Base-by-base conservation (phyloP, 2,113 vertebrate genomes). In the Ceyx cyanopectus region DNA sequence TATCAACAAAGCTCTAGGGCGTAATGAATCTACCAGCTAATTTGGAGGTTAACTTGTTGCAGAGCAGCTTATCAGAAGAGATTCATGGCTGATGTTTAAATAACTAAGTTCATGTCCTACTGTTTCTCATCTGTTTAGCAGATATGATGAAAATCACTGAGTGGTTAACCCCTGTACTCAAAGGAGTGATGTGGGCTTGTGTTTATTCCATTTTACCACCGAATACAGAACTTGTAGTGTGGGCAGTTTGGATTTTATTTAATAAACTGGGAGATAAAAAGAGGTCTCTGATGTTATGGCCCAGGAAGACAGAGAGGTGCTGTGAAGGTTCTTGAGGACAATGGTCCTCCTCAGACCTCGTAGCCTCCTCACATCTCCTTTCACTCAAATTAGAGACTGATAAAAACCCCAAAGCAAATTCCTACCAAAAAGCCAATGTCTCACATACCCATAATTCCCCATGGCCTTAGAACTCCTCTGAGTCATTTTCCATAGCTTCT, bases 21-120 rank as follows among this genome's bases (percentile, higher is more conserved):
- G 29, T 84, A 93, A 87, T 85, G 69, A 54, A 61, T 87, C 60
- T 85, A 68, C 62, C 68, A 83, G 60, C 17, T 78, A 69, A 93
- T 93, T 87, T 76, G 58, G 65, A 92, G 27, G 48, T 94, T 29
- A 14, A 48, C 53, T 89, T 82, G 75, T 81, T 92, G 32, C 40
- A 56, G 58, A 84, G 66, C 6, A 60, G 14, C 32, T 80, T 81
- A 76, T n/a, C 65, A 34, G 23, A 81, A 80, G 77, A 70, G 20
- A 63, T 80, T 82, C 12, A 24, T 82, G 72, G 40, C 7, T 90
- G 32, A 32, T 50, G 22, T 50, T 85, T 57, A 77, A 56, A 57
- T 65, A 84, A 73, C 70, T 74, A 76, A 87, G 15, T n/a, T 70
- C 58, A 81, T 41, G 45, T 60, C 24, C 61, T 37, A 20, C 72